Base-by-base conservation (phyloP, 2,113 vertebrate species). In the Xiphias gladius region DNA sequence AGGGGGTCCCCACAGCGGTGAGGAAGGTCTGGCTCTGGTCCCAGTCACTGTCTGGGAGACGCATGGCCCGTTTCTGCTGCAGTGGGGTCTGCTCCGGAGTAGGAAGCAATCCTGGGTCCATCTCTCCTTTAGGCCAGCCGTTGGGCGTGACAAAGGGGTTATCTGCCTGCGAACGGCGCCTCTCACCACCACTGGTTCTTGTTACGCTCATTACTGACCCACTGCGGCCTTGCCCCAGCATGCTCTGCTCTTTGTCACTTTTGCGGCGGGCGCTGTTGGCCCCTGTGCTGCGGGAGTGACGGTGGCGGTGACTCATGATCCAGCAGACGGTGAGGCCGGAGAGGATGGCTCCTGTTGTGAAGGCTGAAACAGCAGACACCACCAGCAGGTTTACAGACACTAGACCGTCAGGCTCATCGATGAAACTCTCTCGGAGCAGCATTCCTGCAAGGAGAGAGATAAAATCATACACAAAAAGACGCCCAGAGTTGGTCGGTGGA, bases 11-110 rank as follows among this genome's bases (percentile, higher is more conserved):
- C 19, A 95, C 94, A 1, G 97, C 86, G 0, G 95, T 96, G 79
- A 97, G 96, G 93, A 96, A 96, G 59, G 95, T 96, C 84, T 96
- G 96, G 62, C 95, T 96, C 87, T 97, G 97, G 84, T 99, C 97
- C 97, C 97, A 99, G 62, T 91, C 96, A 10, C 93, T 88, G 39
- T 96, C 95, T 0, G 93, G 86, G 35, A 95, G 94, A 62, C 93
- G 93, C 85, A 97, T 90, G 6, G 95, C 92, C 32, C 97, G 95
- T 73, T 99, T 99, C 87, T 99, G 98, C 79, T 98, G 97, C 92
- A 98, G 93, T 0, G 97, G 98, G 0, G 98, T 99, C 94, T 99
- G 98, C 94, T 99, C 98, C 0, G 98, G 98, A 0, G 98, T 99
- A 30, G 97, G 98, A 80, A 99, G 97, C 86, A 99, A 93, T 22